Evolutionary conservation across 2,888 invertebrate genomes (phyloP), one percentile per base, ranked within the genome.

Genomic region (Caenorhabditis virilis): DNA sequence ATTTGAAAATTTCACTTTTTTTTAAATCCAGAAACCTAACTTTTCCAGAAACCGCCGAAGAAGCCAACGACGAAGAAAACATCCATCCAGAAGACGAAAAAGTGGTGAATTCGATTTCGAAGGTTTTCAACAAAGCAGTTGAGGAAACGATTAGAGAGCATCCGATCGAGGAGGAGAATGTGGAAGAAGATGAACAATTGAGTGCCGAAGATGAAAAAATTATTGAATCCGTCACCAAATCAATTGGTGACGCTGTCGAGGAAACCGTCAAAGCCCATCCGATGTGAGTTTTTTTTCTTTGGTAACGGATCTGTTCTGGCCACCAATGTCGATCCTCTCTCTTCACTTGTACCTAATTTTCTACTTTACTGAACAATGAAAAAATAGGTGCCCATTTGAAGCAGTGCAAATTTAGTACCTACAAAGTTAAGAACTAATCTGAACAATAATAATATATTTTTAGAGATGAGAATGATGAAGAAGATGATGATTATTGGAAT

Each of bases 401-500:
- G 30, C 30, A 30, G 13, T 30, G 30, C 6, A 6, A 13, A 13
- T 30, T 6, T 30, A 30, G 30, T 30, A 9, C 13, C 13, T 30
- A 30, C 6, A 13, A 30, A 30, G 6, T 13, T 13, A 30, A 4
- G 5, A 15, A 36, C 7, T 11, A 36, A 36, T 36, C n/a, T n/a
- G n/a, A n/a, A 9, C 36, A 33, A 15, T 35, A 20, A 20, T 35
- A 48, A 20, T 20, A 23, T 36, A 13, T 23, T 5, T 48, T 30
- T 48, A 46, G 16, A 35, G 30, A 7, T 26, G 38, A 16, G 22
- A 45, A 47, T 7, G 16, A 30, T 1, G 50, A 61, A 7, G 30
- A 53, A 1, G 50, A 58, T 0, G 61, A 70, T 30, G 71, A 71
- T 23, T 71, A 71, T 38, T 71, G 71, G 71, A 64, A 71, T 47